Base-by-base conservation (phyloP, 2,113 vertebrate species). In the Etheostoma spectabile region DNA sequence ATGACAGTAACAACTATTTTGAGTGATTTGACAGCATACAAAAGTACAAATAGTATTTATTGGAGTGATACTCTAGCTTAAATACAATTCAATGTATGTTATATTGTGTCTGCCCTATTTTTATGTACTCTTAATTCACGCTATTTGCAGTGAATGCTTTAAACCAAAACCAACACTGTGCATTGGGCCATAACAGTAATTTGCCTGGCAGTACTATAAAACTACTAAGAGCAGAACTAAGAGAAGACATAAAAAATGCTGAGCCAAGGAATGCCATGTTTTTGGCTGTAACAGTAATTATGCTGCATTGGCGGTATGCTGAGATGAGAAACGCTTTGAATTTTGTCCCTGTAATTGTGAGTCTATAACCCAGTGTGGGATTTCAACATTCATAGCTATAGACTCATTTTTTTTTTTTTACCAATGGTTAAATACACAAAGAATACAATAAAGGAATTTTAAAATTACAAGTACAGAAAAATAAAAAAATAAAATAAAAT, bases 341-440 rank as follows among this genome's bases (percentile, higher is more conserved):
- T 91, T 87, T 84, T 63, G 22, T 62, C 59, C 86, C 84, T 89
- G 86, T 89, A 91, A 91, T 91, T 82, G 59, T 57, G 57, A 65
- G 33, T 67, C 59, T 82, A 66, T 16, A 74, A 35, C 11, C 60
- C 59, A 46, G 1, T 60, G 71, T 52, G 71, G 68, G 15, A 51
- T 79, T 79, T 75, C 24, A 21, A 70, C 79, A 59, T 67, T 60
- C 10, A 70, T 70, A 63, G 22, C 33, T 53, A 42, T 19, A 51
- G 8, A 55, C 18, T 11, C 0, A 13, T 42, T 42, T 38, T 38
- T n/a, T n/a, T n/a, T n/a, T n/a, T n/a, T n/a, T 42, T 42, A 42
- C 38, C 38, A 38, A 38, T 38, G 38, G 38, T 38, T 38, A 38
- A 33, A 33, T 38, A 38, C 38, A 42, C 10, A 42, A 42, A 30